Conservation (phyloP, 2,797 vertebrate genomes). For the Pipistrellus pygmaeus region DNA sequence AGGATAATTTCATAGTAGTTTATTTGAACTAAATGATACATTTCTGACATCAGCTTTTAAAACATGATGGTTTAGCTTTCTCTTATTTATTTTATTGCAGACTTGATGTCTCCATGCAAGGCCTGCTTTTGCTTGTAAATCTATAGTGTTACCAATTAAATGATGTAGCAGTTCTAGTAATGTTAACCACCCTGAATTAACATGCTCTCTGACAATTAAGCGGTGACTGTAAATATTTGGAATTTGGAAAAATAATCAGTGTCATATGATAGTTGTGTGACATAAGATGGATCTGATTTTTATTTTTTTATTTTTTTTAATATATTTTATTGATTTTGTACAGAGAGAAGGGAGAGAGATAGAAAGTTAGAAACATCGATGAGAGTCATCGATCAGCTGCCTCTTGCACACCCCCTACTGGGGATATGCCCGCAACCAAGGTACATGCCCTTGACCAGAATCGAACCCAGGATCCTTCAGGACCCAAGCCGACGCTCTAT, state of each 20-base stretch:
- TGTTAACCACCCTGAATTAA: slow-evolving; percentile 49
- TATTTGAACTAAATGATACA: slow-evolving; percentile 64
- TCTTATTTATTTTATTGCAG: slow-evolving; percentile 65
- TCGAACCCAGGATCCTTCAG: too few relatives aligned
- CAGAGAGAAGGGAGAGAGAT: too few relatives aligned
- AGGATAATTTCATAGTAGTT: slow-evolving; percentile 54
- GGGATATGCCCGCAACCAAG: too few relatives aligned
- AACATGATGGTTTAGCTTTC: slow-evolving; percentile 65
- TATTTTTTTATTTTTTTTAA: neutral
- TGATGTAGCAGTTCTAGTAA: slow-evolving; percentile 51
- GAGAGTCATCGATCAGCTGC: too few relatives aligned
- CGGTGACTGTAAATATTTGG: neutral
- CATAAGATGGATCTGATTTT: neutral
- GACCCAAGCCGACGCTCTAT: too few relatives aligned
- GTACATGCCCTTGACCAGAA: too few relatives aligned
- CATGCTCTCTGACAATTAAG: slow-evolving; percentile 28
- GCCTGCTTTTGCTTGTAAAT: slow-evolving; percentile 71
- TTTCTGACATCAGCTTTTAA: slow-evolving; percentile 68
- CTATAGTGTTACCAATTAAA: slow-evolving; percentile 70
- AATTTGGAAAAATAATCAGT: slow-evolving; percentile 39
- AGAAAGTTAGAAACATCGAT: too few relatives aligned
- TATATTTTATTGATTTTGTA: too few relatives aligned
- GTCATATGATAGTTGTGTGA: neutral
- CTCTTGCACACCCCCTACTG: too few relatives aligned
- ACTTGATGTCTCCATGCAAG: slow-evolving; percentile 63